Conservation (phyloP, 2,797 vertebrate species). For the Galaxias olidus region DNA sequence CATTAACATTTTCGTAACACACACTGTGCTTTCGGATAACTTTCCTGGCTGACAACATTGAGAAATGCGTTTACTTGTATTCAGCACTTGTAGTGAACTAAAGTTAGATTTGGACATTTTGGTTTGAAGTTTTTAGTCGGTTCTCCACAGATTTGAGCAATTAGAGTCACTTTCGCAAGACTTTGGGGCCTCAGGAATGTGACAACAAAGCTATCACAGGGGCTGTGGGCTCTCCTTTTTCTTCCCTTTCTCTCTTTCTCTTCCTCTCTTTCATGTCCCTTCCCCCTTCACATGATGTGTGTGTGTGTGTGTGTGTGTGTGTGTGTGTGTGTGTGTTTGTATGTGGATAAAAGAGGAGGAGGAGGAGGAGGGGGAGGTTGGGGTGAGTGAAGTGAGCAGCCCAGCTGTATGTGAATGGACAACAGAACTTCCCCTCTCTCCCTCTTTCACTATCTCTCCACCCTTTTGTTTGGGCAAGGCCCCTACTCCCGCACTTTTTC, state of each 20-base stretch:
- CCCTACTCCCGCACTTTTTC: slow-evolving; percentile 55
- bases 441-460: slow-evolving; percentile 44
- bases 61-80: slow-evolving; percentile 1
- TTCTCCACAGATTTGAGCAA: slow-evolving; percentile 64
- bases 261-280: slow-evolving; percentile 33
- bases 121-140: slow-evolving; percentile 41
- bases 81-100: slow-evolving; percentile 4
- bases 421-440: slow-evolving; percentile 54
- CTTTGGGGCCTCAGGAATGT: slow-evolving; percentile 66
- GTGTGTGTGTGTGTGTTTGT: slow-evolving; percentile 24
- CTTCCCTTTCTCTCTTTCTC: slow-evolving; percentile 13
- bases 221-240: slow-evolving; percentile 39
- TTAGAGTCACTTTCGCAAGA: slow-evolving; percentile 66
- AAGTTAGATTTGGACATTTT: slow-evolving; percentile 16
- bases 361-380: slow-evolving; percentile 38
- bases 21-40: not conserved
- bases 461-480: slow-evolving; percentile 62
- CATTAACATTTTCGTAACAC: not conserved
- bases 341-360: slow-evolving; percentile 1
- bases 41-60: not conserved
- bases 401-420: slow-evolving; percentile 59
- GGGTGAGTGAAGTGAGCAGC: slow-evolving; percentile 63
- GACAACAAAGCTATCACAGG: slow-evolving; percentile 48
- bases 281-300: slow-evolving; percentile 25
- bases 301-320: slow-evolving; percentile 9